Conservation (phyloP, 2,888 invertebrate genomes). For the Siphonodentalium dalli region DNA sequence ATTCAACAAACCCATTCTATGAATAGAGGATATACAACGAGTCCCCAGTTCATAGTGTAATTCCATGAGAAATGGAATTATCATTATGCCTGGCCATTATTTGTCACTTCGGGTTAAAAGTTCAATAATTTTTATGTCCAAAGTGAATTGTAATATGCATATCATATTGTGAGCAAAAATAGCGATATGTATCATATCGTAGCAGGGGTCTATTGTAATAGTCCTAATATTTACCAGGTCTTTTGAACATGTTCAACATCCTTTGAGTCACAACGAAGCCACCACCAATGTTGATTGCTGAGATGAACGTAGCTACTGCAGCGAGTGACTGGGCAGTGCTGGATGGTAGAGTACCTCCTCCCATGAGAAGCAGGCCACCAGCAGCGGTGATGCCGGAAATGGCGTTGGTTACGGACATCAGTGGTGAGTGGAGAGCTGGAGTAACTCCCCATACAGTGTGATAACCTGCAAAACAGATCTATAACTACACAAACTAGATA, state of each 20-base stretch:
- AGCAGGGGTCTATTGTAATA: neutral
- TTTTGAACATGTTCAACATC: constrained; percentile 91
- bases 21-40: no score
- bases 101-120: no score
- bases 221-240: constrained; percentile 59
- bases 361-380: constrained; percentile 87
- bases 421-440: constrained; percentile 87
- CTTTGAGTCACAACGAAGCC: constrained; percentile 89
- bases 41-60: no score
- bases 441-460: constrained; percentile 93
- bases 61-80: no score
- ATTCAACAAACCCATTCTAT: no score
- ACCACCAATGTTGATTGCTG: constrained; percentile 88
- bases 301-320: constrained; percentile 83
- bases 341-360: constrained; percentile 77
- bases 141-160: no score
- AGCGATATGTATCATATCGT: no score
- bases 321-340: constrained; percentile 78
- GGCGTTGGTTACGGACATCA: constrained; percentile 93
- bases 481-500: no score
- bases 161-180: no score
- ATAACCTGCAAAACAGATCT: constrained; percentile 71
- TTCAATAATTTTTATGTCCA: no score
- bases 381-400: constrained; percentile 91
- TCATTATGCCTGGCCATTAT: no score